Evolutionary conservation across 2,113 vertebrate species (phyloP), one percentile per base, ranked within the genome.

Genomic region (Poeciliopsis occidentalis): DNA sequence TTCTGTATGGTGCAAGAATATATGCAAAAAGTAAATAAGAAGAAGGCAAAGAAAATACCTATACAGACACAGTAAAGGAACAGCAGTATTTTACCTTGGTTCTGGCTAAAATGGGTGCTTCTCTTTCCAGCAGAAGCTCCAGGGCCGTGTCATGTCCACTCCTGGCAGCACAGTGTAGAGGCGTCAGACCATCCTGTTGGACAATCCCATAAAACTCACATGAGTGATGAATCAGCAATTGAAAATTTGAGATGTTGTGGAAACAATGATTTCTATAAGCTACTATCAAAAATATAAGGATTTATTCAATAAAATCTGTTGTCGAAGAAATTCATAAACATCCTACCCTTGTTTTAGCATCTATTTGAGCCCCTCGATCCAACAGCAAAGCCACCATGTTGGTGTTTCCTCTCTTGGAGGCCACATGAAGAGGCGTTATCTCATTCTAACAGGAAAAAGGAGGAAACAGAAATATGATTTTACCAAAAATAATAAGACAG

Each of bases 391-490:
- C 96, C 92, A 98, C 97, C 98, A 99, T 99, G 3, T 98, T 98
- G 85, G 96, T 97, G 0, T 99, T 99, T 67, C 98, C 98, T 2
- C 98, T 96, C 93, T 99, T 98, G 0, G 98, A 98, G 0, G 98
- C 96, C 73, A 99, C 98, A 81, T 99, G 98, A 39, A 99, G 92
- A 81, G 98, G 98, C 1, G 98, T 99, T n/a, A 99, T 99, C 41
- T 96, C 98, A 79, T 98, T 99, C 98, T 99, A 32, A 26, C 68
- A 86, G 85, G 24, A 22, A 51, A 90, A 60, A 74, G 79, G 89
- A 82, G 7, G 3, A 79, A 60, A 85, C 0, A 0, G 44, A 60
- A 22, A 7, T 69, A 30, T 65, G 3, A 66, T 1, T 10, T 62
- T n/a, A 60, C 4, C 1, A 24, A 37, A 37, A 37, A 12, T 64